Base-by-base conservation (phyloP, 2,888 invertebrate species). In the Caenorhabditis drosophilae region DNA sequence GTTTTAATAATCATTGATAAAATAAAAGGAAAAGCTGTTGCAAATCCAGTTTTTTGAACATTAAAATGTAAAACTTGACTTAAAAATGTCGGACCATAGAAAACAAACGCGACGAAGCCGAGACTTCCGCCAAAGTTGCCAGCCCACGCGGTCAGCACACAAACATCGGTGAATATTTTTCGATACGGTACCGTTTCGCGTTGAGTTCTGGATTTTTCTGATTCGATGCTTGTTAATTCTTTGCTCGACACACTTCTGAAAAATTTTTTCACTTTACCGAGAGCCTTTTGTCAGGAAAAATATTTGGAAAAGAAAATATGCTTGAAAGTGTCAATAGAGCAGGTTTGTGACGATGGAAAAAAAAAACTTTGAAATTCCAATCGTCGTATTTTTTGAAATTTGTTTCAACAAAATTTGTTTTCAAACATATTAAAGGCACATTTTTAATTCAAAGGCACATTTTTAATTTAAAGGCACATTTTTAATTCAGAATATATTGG, bases 21-120 rank as follows among this genome's bases (percentile, higher is more conserved):
- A 2, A 61, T 26, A 41, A 62, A 72, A 15, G 72, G 72, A 6
- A 72, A 23, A 4, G 72, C 72, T 7, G 63, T 72, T 26, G 63
- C 56, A n/a, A 67, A 55, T 15, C 72, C 72, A 18, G 72, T 72
- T 9, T 62, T 56, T 2, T 52, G 36, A 2, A 72, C 68, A 42
- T 72, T 69, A 20, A 67, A 56, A 1, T 60, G 51, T 2, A 70
- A 31, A 20, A 48, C 57, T 11, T 69, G 52, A 15, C 73, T 61
- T 34, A 75, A 59, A 52, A 73, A 75, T 23, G 69, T 62, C 2
- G 75, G 75, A 44, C 75, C 75, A 47, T 73, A 75, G 9, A 71
- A 53, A 0, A 73, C 47, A 12, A 75, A 47, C 7, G 63, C 52
- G 35, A 69, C 61, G 38, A 75, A 73, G 11, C 73, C 75, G 15